Conservation (phyloP, 2,113 vertebrate species). For the Tringa solitaria region DNA sequence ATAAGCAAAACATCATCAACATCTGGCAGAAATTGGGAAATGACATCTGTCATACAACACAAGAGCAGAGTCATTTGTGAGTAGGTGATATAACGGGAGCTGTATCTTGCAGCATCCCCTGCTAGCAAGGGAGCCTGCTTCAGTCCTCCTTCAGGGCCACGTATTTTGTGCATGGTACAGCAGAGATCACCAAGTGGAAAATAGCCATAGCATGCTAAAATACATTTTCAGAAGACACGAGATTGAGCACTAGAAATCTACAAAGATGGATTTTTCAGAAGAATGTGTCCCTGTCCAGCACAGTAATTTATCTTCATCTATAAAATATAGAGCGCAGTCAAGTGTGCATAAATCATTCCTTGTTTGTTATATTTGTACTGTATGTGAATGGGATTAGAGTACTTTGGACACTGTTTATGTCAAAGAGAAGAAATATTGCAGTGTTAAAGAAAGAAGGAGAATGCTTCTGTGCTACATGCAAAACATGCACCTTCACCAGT, state of each 20-base stretch:
- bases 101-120: background rate
- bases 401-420: background rate
- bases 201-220: background rate
- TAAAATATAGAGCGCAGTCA: background rate
- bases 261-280: constrained; percentile 30
- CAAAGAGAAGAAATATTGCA: constrained; percentile 15
- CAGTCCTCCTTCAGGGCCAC: background rate
- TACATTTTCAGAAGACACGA: background rate
- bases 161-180: background rate
- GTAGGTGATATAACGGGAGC: background rate
- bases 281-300: background rate
- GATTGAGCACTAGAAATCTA: background rate
- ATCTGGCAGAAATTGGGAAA: background rate
- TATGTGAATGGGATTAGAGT: background rate
- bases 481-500: background rate
- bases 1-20: background rate
- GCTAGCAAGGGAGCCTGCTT: background rate
- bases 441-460: background rate
- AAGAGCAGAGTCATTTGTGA: background rate
- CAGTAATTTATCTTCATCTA: constrained; percentile 29
- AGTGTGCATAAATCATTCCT: constrained; percentile 26
- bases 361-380: constrained; percentile 17
- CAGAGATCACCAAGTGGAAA: background rate
- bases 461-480: background rate
- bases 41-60: background rate